Evolutionary conservation across 2,888 invertebrate species (phyloP), one percentile per base, ranked within the genome.

Genomic region (Nudaria mundana): DNA sequence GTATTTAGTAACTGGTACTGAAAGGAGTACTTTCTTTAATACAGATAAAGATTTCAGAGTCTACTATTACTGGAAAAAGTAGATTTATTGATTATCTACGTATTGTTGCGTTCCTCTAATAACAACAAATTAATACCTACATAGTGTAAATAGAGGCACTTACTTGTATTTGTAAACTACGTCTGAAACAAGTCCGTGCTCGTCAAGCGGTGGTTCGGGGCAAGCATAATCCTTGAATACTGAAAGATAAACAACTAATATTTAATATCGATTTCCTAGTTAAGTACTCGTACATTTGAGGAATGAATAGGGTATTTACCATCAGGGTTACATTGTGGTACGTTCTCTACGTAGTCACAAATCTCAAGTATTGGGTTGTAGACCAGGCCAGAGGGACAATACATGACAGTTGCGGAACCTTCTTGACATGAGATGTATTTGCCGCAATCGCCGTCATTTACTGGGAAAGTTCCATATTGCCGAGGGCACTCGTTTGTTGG

Each of bases 301-400:
- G 10, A 15, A 8, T 24, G 11, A 14, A 23, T 3, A 24, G 3
- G 2, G 3, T 24, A 8, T 11, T 32, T 32, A 52, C 83, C 70
- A 30, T 54, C 41, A 8, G 68, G 65, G 15, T 65, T 71, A 52
- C 84, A 83, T 0, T 58, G 48, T 4, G 78, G 81, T 1, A 83
- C 81, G 37, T 78, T 76, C n/a, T 56, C 69, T 1, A 71, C 76
- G 79, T 79, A 84, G 37, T 84, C 83, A 37, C 84, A 84, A 24
- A 40, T 57, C 37, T 49, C 63, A 8, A 37, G 51, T 11, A 40
- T 43, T 1, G 45, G 26, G 43, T 79, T 81, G 46, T 81, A 84
- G 1, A 62, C 83, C 3, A 82, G 48, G 2, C 83, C 83, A 8
- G 51, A 33, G 0, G 83, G 79, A 40, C 84, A 84, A 23, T 59